These are phyloP conservation scores for Bucco capensis DNA, from an alignment of 2,113 vertebrate species.

Conservation along the genomic window DNA sequence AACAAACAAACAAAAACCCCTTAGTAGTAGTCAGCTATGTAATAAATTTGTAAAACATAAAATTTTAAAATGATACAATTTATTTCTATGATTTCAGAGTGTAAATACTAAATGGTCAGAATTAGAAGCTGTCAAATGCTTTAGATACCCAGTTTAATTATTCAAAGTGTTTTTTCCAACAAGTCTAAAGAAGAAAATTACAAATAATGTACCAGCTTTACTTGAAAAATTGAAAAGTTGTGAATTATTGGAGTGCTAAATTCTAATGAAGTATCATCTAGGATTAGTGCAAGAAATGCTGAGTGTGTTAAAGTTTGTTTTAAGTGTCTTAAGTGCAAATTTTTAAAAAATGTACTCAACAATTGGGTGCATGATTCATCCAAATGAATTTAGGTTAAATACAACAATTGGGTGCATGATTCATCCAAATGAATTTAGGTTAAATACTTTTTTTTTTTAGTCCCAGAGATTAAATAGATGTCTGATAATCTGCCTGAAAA, in stretches of 20 bases:
- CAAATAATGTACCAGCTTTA: neutral
- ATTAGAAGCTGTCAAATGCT: neutral
- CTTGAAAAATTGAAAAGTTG: neutral
- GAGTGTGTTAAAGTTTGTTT: neutral
- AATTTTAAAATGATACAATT: neutral
- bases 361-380: neutral
- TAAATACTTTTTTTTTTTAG: neutral
- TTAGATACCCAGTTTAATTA: neutral
- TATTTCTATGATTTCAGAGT: neutral
- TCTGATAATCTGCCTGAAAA: neutral
- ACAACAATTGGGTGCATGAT: neutral
- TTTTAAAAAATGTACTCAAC: neutral
- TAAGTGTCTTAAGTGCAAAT: neutral
- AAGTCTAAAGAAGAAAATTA: neutral
- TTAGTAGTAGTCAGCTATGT: too few species aligned
- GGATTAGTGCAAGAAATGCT: neutral
- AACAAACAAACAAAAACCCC: too few species aligned
- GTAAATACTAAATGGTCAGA: neutral
- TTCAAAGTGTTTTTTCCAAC: neutral
- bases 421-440: neutral
- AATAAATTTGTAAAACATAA: too few species aligned
- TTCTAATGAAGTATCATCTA: neutral
- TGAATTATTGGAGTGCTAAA: neutral
- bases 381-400: neutral
- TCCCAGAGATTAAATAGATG: neutral